Percentiles rank a stretch among this genome's conserved stretches.
phyloP scores from a whole-genome alignment of 2,888 invertebrate species.

The Chloromyia formosa region DNA sequence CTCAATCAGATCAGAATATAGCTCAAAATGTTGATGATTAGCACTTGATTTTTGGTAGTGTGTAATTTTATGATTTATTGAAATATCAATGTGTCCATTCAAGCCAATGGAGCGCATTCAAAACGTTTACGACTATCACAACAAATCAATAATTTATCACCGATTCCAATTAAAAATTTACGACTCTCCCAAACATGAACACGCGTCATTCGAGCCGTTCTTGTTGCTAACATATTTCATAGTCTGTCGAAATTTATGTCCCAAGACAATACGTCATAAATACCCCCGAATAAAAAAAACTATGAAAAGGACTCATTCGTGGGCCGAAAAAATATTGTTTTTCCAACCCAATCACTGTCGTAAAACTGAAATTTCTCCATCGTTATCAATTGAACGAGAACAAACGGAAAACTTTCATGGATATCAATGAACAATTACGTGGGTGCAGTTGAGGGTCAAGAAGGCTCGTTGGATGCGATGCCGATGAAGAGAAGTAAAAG shows the following conservation, averaged over 20 bases:
- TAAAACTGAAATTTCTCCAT: slow-evolving; percentile 31
- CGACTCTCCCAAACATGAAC: slow-evolving; percentile 2
- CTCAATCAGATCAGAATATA: too few relatives aligned
- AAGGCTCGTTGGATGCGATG: not conserved
- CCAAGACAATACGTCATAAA: slow-evolving; percentile 38
- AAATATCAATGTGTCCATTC: too few relatives aligned
- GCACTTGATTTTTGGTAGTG: too few relatives aligned
- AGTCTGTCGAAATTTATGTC: not conserved
- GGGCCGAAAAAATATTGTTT: slow-evolving; percentile 33
- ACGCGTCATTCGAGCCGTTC: slow-evolving; percentile 10
- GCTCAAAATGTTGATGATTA: too few relatives aligned
- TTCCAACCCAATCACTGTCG: slow-evolving; percentile 33
- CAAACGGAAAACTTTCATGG: slow-evolving; percentile 27
- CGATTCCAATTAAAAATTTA: slow-evolving; percentile 26
- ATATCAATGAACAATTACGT: not conserved
- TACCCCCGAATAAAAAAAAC: slow-evolving; percentile 4
- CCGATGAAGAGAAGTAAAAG: slow-evolving; percentile 11
- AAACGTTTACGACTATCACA: slow-evolving; percentile 7
- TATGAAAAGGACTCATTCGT: slow-evolving; percentile 12
- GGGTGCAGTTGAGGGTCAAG: slow-evolving; percentile 13
- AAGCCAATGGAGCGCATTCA: not conserved
- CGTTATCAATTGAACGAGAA: slow-evolving; percentile 7
- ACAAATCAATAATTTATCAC: slow-evolving; percentile 28
- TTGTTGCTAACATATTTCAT: not conserved
- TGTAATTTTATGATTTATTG: too few relatives aligned